Evolutionary conservation across 2,113 vertebrate species (phyloP).

Genomic region (Aplodontia rufa): DNA sequence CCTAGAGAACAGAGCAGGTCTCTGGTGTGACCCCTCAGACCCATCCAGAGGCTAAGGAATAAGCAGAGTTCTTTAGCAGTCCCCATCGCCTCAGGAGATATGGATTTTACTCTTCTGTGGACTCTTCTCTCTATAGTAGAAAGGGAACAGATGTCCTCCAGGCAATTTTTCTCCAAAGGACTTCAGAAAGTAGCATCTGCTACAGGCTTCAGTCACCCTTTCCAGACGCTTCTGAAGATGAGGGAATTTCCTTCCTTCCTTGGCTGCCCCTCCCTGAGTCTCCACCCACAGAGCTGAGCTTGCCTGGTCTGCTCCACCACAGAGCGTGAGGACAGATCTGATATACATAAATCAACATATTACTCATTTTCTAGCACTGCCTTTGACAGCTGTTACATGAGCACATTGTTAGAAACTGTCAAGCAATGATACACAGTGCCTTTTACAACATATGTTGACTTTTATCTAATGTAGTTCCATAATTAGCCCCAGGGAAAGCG

Average conservation of each 20-base stretch:
- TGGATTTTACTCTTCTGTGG: not conserved
- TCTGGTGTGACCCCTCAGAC: not conserved
- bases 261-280: conserved; percentile 40
- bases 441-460: conserved; percentile 91
- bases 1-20: not conserved
- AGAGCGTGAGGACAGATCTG: conserved; percentile 80
- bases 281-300: conserved; percentile 67
- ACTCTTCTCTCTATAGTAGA: not conserved
- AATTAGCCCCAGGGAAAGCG: conserved; percentile 86
- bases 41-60: not conserved
- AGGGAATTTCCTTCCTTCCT: conserved; percentile 77
- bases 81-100: not conserved
- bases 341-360: conserved; percentile 91
- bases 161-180: conserved; percentile 60
- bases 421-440: conserved; percentile 86
- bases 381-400: conserved; percentile 89
- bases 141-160: conserved; percentile 65
- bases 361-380: conserved; percentile 85
- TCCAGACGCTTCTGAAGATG: conserved; percentile 69
- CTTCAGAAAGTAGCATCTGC: conserved; percentile 70
- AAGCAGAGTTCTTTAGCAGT: not conserved
- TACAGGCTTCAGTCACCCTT: conserved; percentile 51
- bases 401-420: conserved; percentile 90
- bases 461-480: conserved; percentile 89
- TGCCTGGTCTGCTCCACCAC: conserved; percentile 40